These are phyloP conservation scores for Stictocephala bisonia DNA, from an alignment of 2,888 invertebrate genomes.

Conservation along the genomic window DNA sequence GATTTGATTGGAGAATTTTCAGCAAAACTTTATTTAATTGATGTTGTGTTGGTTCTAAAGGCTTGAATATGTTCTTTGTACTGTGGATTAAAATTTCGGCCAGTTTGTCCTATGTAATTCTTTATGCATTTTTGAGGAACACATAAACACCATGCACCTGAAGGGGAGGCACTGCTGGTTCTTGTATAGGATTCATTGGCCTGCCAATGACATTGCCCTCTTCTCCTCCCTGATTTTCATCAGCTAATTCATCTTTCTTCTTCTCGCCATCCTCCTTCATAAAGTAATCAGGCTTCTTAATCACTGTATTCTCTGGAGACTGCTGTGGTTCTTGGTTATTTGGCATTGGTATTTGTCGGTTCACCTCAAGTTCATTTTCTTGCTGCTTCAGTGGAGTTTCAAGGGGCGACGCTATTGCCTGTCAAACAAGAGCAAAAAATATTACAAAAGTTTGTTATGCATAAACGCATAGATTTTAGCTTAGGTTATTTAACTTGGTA, in stretches of 20 bases:
- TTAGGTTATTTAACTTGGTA: too few relatives aligned
- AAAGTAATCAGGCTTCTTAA: conserved; percentile 26
- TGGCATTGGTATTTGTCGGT: conserved; percentile 33
- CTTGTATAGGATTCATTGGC: conserved; percentile 38
- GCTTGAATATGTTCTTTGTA: too few relatives aligned
- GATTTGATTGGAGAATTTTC: too few relatives aligned
- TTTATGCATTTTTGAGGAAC: too few relatives aligned
- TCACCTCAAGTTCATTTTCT: conserved; percentile 15
- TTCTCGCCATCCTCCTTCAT: background rate
- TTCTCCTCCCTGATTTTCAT: conserved; percentile 9
- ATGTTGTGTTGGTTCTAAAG: too few relatives aligned
- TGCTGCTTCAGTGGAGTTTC: background rate
- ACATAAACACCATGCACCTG: too few relatives aligned
- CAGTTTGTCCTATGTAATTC: too few relatives aligned
- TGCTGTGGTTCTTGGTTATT: conserved; percentile 17
- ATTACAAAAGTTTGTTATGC: too few relatives aligned
- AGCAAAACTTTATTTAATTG: too few relatives aligned
- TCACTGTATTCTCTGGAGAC: conserved; percentile 40
- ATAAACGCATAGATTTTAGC: too few relatives aligned
- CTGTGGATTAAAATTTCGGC: too few relatives aligned
- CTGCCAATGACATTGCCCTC: background rate
- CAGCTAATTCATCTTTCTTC: background rate
- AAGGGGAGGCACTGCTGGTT: conserved; percentile 2
- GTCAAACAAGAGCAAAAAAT: too few relatives aligned
- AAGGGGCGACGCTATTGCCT: conserved; percentile 4